Percentiles rank a stretch among this genome's conserved stretches.
These are phyloP conservation scores for Griposia aprilina DNA, from an alignment of 2,888 invertebrate species.

Conservation along the genomic window DNA sequence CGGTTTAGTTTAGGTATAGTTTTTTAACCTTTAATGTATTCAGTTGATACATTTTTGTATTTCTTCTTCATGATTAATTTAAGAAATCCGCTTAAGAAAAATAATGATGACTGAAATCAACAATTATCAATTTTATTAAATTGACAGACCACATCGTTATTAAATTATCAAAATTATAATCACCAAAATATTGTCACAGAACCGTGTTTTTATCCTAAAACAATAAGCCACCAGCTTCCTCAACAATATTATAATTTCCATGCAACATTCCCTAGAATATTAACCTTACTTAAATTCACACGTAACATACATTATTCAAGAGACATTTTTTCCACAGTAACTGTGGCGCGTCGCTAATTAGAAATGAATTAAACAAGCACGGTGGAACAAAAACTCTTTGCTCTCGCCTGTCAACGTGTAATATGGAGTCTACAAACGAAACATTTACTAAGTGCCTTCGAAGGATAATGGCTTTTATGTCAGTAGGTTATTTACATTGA, in stretches of 20 bases:
- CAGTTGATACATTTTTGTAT: neutral
- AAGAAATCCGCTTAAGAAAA: neutral
- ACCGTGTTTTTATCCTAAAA: no score
- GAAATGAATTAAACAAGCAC: constrained; percentile 69
- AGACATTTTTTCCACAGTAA: constrained; percentile 51
- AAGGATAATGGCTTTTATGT: constrained; percentile 31
- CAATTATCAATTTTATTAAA: no score
- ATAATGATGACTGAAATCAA: neutral
- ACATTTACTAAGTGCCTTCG: constrained; percentile 41
- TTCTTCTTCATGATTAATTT: neutral
- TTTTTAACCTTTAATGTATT: neutral
- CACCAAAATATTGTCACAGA: neutral
- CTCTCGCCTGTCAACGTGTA: constrained; percentile 49
- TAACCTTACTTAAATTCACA: constrained; percentile 36
- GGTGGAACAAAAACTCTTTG: constrained; percentile 58
- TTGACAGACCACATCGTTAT: neutral
- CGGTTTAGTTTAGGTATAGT: no score
- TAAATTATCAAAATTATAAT: neutral
- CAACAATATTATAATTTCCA: constrained; percentile 6
- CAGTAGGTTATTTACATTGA: constrained; percentile 5
- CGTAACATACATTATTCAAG: constrained; percentile 38
- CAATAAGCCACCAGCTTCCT: neutral
- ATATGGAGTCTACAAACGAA: constrained; percentile 38
- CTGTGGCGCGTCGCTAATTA: constrained; percentile 63
- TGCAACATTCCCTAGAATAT: constrained; percentile 20